These are phyloP conservation scores for Spodoptera picta DNA, from an alignment of 2,888 invertebrate species.

Conservation along the genomic window DNA sequence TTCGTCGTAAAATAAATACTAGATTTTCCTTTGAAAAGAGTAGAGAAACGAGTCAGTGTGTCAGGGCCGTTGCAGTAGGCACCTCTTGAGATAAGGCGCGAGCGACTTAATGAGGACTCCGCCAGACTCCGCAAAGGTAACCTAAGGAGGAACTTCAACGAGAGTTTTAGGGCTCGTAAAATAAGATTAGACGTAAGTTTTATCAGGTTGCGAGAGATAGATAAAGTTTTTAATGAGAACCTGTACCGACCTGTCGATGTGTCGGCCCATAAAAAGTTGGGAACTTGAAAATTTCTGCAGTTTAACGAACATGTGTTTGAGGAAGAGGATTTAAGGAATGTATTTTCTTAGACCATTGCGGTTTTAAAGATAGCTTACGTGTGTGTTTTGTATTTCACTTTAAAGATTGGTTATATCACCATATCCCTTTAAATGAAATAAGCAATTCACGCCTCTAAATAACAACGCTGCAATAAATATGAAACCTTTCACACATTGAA, in stretches of 20 bases:
- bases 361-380: too few relatives aligned
- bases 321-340: too few relatives aligned
- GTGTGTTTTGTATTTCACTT: too few relatives aligned
- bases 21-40: slow-evolving; percentile 36
- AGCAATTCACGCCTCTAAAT: too few relatives aligned
- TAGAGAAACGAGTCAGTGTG: slow-evolving; percentile 72
- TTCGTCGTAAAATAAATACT: slow-evolving; percentile 39
- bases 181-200: not conserved
- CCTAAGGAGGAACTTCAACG: slow-evolving; percentile 28
- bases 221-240: slow-evolving; percentile 10
- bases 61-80: slow-evolving; percentile 68
- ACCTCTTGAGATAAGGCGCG: slow-evolving; percentile 67
- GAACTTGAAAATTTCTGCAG: not conserved
- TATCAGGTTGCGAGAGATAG: not conserved
- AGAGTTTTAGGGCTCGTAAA: not conserved
- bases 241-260: not conserved
- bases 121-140: slow-evolving; percentile 55
- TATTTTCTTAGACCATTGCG: too few relatives aligned
- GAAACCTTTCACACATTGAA: not conserved
- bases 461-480: slow-evolving; percentile 17
- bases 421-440: too few relatives aligned
- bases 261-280: not conserved
- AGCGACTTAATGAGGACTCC: slow-evolving; percentile 70
- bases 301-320: not conserved
- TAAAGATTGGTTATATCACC: too few relatives aligned